These are phyloP conservation scores for Propithecus coquereli DNA, from an alignment of 2,113 vertebrate species.

Conservation along the genomic window DNA sequence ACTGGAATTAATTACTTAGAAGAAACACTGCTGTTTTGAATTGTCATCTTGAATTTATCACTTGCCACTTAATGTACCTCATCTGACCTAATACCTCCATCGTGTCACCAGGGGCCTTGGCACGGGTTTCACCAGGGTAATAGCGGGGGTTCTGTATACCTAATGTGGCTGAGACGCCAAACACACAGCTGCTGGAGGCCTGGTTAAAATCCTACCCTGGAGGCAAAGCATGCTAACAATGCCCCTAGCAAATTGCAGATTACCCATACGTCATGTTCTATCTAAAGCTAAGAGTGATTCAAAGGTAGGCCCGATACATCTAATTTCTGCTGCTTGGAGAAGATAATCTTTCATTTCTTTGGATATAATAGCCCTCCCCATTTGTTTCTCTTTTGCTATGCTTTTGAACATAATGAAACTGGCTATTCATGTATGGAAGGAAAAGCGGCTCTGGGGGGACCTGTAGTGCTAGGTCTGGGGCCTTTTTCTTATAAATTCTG, in stretches of 20 bases:
- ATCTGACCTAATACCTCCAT: conserved; percentile 92
- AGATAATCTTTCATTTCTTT: conserved; percentile 86
- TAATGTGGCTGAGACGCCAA: conserved; percentile 67
- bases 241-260: conserved; percentile 93
- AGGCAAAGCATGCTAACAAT: conserved; percentile 91
- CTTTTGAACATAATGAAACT: conserved; percentile 76
- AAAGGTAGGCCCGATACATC: conserved; percentile 79
- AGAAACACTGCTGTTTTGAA: conserved; percentile 96
- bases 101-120: conserved; percentile 83
- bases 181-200: conserved; percentile 90
- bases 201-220: conserved; percentile 89
- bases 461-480: conserved; percentile 38
- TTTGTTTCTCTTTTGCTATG: conserved; percentile 74
- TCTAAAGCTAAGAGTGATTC: conserved; percentile 75
- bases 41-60: conserved; percentile 99
- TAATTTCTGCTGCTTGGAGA: conserved; percentile 85
- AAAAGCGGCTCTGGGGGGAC: conserved; percentile 69
- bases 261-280: conserved; percentile 76
- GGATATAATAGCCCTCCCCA: conserved; percentile 74
- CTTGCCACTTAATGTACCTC: conserved; percentile 97
- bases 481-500: conserved; percentile 70
- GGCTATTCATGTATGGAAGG: conserved; percentile 44
- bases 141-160: conserved; percentile 68
- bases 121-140: conserved; percentile 72
- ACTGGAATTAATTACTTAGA: conserved; percentile 99